These are phyloP conservation scores for Cercopithecus mitis DNA, from an alignment of 2,797 vertebrate species.

Conservation along the genomic window DNA sequence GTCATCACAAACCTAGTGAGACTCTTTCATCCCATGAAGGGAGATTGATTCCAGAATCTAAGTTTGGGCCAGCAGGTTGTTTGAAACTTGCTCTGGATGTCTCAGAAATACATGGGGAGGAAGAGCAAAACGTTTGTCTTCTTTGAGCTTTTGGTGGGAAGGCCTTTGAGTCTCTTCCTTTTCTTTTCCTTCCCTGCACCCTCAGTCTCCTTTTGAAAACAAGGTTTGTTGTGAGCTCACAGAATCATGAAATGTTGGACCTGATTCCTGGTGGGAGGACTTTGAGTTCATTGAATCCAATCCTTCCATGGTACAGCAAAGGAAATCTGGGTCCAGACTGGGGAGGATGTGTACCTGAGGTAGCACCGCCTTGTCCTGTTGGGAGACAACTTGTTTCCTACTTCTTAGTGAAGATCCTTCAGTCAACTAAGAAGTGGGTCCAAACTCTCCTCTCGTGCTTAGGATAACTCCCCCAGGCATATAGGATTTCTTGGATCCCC, in stretches of 20 bases:
- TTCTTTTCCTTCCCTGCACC: not conserved
- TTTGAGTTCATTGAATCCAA: not conserved
- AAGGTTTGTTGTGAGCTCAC: not conserved
- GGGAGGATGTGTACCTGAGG: not conserved
- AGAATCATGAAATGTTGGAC: not conserved
- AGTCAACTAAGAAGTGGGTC: not conserved
- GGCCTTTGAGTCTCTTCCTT: not conserved
- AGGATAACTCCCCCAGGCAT: not conserved
- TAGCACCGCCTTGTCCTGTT: not conserved
- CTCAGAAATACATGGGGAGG: not conserved
- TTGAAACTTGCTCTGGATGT: not conserved
- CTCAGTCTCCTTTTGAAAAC: not conserved
- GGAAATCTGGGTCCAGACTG: not conserved
- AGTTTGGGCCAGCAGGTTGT: constrained; percentile 65
- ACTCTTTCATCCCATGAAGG: constrained; percentile 45
- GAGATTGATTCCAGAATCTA: constrained; percentile 77
- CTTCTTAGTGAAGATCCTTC: not conserved
- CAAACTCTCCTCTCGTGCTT: not conserved
- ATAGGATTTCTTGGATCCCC: not conserved
- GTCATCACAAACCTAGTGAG: not conserved
- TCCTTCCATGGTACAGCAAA: not conserved
- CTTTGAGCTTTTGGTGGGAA: not conserved
- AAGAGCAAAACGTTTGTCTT: not conserved
- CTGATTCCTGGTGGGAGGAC: not conserved
- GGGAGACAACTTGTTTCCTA: not conserved